Base-by-base conservation (phyloP, 1,140 invertebrate species). In the Drepana arcuata region DNA sequence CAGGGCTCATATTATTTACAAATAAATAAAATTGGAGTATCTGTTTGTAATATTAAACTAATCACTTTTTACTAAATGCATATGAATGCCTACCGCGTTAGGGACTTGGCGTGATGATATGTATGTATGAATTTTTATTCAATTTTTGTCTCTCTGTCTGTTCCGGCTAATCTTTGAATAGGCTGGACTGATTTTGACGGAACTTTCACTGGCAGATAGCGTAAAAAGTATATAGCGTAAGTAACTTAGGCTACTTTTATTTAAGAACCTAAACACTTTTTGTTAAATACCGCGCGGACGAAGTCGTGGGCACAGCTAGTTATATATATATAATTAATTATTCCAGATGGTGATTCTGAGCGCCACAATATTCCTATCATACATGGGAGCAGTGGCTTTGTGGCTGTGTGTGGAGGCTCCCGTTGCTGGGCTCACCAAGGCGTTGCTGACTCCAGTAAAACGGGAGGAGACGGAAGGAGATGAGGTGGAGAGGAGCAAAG, bases 361-460 rank as follows among this genome's bases (percentile, higher is more conserved):
- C 4, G 58, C 59, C 7, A 63, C 59, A 0, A 31, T 71, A 1
- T 55, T 71, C 14, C 11, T 67, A 9, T 57, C 73, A 0, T 73
- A 55, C 33, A 1, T 57, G 6, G 21, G 36, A 3, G 69, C 60
- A 1, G 52, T 31, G 2, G 16, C 42, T 0, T 34, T 73, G 9
- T 78, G 59, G 60, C 16, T 78, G 18, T 28, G 29, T 1, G 59
- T 73, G 12, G 73, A 78, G 24, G 57, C 66, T 2, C 73, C 73
- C 0, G 31, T 48, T 0, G 54, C 50, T 0, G 55, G 32, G 0
- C 18, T 74, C 6, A 46, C 43, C 0, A 50, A 49, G 2, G 50
- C 53, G 9, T 21, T 10, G 0, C 25, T 41, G 2, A n/a, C 35
- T 0, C 27, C 38, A 1, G 10, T 1, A n/a, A n/a, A n/a, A 3